Evolutionary conservation across 1,140 invertebrate species (phyloP).

Genomic region (Drosophila miranda): DNA sequence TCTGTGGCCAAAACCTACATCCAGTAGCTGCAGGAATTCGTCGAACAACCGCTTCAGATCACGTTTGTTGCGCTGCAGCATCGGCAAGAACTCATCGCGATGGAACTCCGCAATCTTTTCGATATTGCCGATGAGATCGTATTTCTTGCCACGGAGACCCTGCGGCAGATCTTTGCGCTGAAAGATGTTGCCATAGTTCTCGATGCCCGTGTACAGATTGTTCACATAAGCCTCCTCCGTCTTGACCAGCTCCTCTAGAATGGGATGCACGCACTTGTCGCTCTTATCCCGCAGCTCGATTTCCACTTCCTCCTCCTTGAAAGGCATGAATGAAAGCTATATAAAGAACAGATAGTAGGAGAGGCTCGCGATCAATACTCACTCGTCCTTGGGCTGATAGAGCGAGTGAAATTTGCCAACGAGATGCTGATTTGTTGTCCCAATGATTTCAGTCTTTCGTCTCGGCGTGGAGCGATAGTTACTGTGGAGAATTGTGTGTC

Average conservation of each 20-base stretch:
- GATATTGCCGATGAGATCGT: constrained; percentile 78
- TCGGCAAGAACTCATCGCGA: constrained; percentile 76
- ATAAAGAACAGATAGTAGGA: not conserved
- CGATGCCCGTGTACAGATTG: constrained; percentile 66
- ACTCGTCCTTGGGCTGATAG: constrained; percentile 67
- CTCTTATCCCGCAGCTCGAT: constrained; percentile 76
- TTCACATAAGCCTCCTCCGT: constrained; percentile 81
- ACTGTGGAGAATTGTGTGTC: constrained; percentile 29
- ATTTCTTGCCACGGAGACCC: constrained; percentile 76
- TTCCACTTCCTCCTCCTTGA: constrained; percentile 65
- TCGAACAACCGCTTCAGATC: constrained; percentile 78
- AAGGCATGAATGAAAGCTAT: not conserved
- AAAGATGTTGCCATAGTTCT: constrained; percentile 79
- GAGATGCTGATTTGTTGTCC: constrained; percentile 60
- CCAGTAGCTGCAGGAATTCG: constrained; percentile 69
- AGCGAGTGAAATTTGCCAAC: constrained; percentile 69
- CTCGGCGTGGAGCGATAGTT: constrained; percentile 72
- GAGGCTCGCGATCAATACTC: constrained; percentile 25
- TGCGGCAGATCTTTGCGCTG: constrained; percentile 69
- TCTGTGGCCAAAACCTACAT: constrained; percentile 52
- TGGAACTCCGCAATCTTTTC: constrained; percentile 79
- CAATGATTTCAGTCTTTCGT: constrained; percentile 79
- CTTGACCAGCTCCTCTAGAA: constrained; percentile 77
- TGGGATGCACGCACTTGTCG: constrained; percentile 74
- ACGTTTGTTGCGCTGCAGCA: constrained; percentile 64